Evolutionary conservation across 2,888 invertebrate species (phyloP).

Genomic region (Meliscaeva auricollis): DNA sequence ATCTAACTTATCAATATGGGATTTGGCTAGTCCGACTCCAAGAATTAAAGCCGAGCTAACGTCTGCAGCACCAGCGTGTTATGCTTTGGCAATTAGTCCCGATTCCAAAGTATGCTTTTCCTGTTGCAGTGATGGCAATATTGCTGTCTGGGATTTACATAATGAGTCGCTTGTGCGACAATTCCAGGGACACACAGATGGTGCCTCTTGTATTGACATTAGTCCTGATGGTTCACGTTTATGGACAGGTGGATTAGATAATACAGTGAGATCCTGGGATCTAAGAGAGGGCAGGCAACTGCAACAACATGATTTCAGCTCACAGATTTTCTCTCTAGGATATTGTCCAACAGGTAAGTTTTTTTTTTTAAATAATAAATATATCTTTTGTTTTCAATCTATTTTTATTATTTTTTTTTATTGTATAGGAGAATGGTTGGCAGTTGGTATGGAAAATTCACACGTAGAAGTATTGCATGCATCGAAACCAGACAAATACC

Average conservation of each 20-base stretch:
- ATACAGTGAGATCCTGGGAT: constrained; percentile 98
- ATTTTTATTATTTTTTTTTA: constrained; percentile 22
- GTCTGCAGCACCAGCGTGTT: constrained; percentile 97
- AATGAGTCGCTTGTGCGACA: constrained; percentile 96
- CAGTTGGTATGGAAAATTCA: constrained; percentile 99
- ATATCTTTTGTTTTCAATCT: constrained; percentile 86
- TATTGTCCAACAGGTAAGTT: constrained; percentile 94
- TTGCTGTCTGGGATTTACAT: constrained; percentile 97
- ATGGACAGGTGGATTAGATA: constrained; percentile 98
- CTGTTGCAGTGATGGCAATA: constrained; percentile 99
- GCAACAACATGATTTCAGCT: constrained; percentile 97
- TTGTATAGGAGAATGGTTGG: constrained; percentile 93
- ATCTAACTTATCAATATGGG: constrained; percentile 97
- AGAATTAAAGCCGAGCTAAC: constrained; percentile 95
- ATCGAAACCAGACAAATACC: constrained; percentile 97
- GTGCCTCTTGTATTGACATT: constrained; percentile 98
- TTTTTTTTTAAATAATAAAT: neutral
- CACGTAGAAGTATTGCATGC: constrained; percentile 97
- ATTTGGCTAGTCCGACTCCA: constrained; percentile 95
- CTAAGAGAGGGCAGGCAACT: constrained; percentile 95
- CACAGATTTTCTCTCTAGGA: constrained; percentile 93
- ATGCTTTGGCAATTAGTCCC: constrained; percentile 98
- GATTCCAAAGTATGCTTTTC: constrained; percentile 99
- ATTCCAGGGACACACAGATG: constrained; percentile 98
- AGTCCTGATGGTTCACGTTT: constrained; percentile 95